Evolutionary conservation across 2,797 vertebrate genomes (phyloP), one percentile per base, ranked within the genome.

Genomic region (Geotrypetes seraphini): DNA sequence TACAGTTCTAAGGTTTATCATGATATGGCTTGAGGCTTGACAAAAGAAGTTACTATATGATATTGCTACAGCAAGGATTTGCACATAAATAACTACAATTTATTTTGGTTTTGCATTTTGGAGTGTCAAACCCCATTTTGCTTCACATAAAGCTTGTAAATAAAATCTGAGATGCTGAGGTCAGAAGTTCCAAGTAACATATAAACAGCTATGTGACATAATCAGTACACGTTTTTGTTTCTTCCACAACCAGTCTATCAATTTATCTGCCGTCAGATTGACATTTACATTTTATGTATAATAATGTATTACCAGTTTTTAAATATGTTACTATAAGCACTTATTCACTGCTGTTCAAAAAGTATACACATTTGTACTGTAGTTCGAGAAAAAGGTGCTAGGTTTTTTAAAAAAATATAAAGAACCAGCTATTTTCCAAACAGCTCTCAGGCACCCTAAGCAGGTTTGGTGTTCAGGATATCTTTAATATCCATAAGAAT

Each of bases 231-330:
- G 7, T 39, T 29, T 17, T 26, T 32, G 4, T n/a, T 6, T 49
- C 16, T 43, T 56, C 56, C 25, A 31, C 31, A 18, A 5, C 35
- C n/a, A n/a, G n/a, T n/a, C n/a, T n/a, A n/a, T 45, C 31, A 47
- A 19, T 17, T 57, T 60, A 44, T 50, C 33, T 43, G 22, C 16
- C 42, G 44, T 39, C 33, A 38, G 64, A 60, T 33, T n/a, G 11
- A 24, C 36, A 38, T 32, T 47, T 48, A 17, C 22, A 25, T 17
- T 45, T 49, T 14, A 38, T 19, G 18, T 39, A 11, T 23, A 22
- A 13, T 34, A 7, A 10, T 6, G 21, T 23, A 12, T 32, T 45
- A 44, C 12, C 8, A 25, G 12, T 18, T n/a, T n/a, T n/a, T n/a
- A n/a, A n/a, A n/a, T n/a, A n/a, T n/a, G n/a, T n/a, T n/a, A n/a